Evolutionary conservation across 2,113 vertebrate genomes (phyloP), one percentile per base, ranked within the genome.

Genomic region (Ancistrus triradiatus): DNA sequence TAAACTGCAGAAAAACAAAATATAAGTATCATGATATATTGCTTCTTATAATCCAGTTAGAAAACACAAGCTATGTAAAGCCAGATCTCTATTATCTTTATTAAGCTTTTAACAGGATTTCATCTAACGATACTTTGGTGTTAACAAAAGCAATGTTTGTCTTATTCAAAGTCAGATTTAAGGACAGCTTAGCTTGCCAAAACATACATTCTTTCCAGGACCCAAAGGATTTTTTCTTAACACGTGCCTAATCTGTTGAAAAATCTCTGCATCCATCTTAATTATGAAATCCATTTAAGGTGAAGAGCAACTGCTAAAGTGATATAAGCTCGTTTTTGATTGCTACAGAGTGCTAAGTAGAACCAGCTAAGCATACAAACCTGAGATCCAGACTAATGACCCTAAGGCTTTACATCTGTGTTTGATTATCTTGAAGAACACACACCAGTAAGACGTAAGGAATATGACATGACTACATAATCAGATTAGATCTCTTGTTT

Each of bases 291-390:
- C 17, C 44, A 33, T 42, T 46, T 65, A 18, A 66, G 7, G 7
- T n/a, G 52, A 65, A 44, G n/a, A 63, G 63, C 9, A 60, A 60
- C 33, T 18, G 24, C n/a, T 37, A 52, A 51, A 68, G 48, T 28
- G 49, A 35, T 48, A 21, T 9, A 35, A 19, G 27, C 48, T 64
- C 33, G 27, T 28, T 37, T 72, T 31, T 35, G 50, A 22, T 44
- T 18, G 11, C 24, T 14, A n/a, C 14, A 57, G 31, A 19, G 17
- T 59, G 65, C 33, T 48, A 17, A 37, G 57, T 49, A 40, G 46
- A 21, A 37, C 44, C 33, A 18, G 7, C 17, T 25, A 25, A 19
- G 22, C 21, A 57, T 11, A 1, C 11, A 43, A 22, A 63, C 44
- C 38, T 65, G 18, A 35, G 44, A 25, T 37, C 24, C n/a, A 53